Base-by-base conservation (phyloP, 2,113 vertebrate species). In the Rana temporaria region DNA sequence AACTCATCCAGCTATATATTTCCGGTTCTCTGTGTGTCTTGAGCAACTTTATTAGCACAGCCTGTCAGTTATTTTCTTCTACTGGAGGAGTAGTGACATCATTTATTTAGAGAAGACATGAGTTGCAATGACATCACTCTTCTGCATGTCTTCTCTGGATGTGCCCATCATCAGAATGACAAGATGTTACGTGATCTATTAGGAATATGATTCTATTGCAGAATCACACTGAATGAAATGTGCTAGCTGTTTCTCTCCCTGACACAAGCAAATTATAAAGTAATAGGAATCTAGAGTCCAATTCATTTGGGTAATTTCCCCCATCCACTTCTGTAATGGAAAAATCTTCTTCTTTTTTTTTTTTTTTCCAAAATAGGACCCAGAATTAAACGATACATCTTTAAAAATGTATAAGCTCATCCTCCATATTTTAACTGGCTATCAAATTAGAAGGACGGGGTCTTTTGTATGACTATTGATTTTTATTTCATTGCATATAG, bases 381-480 rank as follows among this genome's bases (percentile, higher is more conserved):
- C 34, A 62, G 66, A 80, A 60, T 70, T 70, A 70, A 80, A 80
- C 34, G 87, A 82, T 24, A 82, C 82, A 84, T 74, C 53, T 85
- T 88, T 74, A 34, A 24, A 82, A 6, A 81, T 53, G 24, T 86
- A 65, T 88, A 88, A 87, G 73, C 86, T 88, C 85, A 65, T 88
- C 81, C 0, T 0, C 71, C 69, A 72, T 71, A 72, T 72, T 86
- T 87, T 59, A 59, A 59, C 0, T 34, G 20, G 66, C 84, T 89
- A 76, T 85, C 85, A 76, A 76, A 83, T 75, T 83, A 75, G 80
- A 75, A 75, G 82, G 84, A 79, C 57, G 84, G 4, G 0, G 0
- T 56, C 30, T 82, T 88, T 74, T 67, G 60, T 78, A 65, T 4
- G 4, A 12, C 69, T 85, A 79, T 88, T 87, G 83, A 82, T 66